Conservation (phyloP, 2,113 vertebrate genomes). For the Ammodytes marinus region DNA sequence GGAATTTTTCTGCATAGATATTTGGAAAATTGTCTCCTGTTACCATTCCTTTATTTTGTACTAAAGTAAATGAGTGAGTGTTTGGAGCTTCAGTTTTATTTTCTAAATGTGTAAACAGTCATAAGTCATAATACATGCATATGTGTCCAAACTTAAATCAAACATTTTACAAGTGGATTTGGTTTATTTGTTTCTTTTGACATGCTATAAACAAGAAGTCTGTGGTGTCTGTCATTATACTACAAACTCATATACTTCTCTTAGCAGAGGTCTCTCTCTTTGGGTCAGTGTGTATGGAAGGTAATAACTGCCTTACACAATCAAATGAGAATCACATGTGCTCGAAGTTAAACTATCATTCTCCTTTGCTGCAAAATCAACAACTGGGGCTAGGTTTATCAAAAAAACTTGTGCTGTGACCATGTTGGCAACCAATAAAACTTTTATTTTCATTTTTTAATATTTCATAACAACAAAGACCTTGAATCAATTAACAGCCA, state of each 20-base stretch:
- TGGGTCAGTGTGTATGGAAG: constrained; percentile 26
- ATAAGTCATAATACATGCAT: constrained; percentile 12
- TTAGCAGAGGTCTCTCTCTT: constrained; percentile 19
- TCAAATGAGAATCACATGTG: constrained; percentile 62
- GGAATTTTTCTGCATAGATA: background rate
- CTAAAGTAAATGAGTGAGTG: constrained; percentile 1
- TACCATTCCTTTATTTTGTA: background rate
- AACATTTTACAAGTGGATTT: constrained; percentile 49
- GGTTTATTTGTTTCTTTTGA: constrained; percentile 58
- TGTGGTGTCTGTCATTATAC: constrained; percentile 69
- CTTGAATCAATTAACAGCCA: background rate
- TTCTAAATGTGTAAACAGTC: constrained; percentile 42
- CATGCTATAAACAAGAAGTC: constrained; percentile 62
- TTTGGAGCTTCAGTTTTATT: constrained; percentile 27
- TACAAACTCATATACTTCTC: constrained; percentile 26
- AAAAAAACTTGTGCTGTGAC: constrained; percentile 3
- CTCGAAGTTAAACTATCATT: constrained; percentile 28
- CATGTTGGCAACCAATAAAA: background rate
- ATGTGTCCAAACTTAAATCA: constrained; percentile 40
- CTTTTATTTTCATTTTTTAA: background rate
- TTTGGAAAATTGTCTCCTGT: background rate
- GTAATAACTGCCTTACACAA: constrained; percentile 61
- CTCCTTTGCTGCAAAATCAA: constrained; percentile 38
- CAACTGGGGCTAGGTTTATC: constrained; percentile 3
- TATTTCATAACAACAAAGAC: background rate